Base-by-base conservation (phyloP, 2,113 vertebrate species). In the Merops nubicus region DNA sequence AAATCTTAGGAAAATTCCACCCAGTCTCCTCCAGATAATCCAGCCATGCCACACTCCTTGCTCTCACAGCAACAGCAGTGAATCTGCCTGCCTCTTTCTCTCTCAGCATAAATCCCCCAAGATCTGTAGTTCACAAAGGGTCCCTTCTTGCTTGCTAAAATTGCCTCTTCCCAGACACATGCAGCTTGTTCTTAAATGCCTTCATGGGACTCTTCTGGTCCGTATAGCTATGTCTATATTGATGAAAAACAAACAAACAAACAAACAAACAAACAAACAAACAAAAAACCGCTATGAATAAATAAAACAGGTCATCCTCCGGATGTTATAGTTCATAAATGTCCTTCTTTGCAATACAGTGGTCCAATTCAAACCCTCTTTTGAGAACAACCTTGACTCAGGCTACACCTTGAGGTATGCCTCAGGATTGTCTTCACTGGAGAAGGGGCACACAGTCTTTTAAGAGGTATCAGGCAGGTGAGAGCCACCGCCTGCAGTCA, bases 1-100 rank as follows among this genome's bases (percentile, higher is more conserved):
- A 85, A 76, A 85, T 85, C 74, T 72, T 36, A 85, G 78, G 85
- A 94, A 94, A 96, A 93, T 93, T 97, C 91, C 88, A 90, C 22
- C 8, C 20, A 0, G 34, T 50, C 87, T 89, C 56, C 69, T 91
- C 40, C 62, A 85, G 42, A 94, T 89, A 95, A 93, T 75, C 69
- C 80, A 89, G 26, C 42, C 14, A 0, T 23, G 5, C 20, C 0
- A 1, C 34, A 63, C 29, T 91, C 38, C 50, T 74, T 54, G 36
- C 23, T 90, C 29, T 31, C 70, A 93, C 36, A 67, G 45, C n/a
- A 76, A 38, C 45, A 77, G 57, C 43, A 54, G 12, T 10, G 48
- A 25, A 40, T 87, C 40, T 75, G 56, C 65, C 36, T 56, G 23
- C 18, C 19, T 70, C 43, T 40, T 50, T n/a, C 45, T 50, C 26